Evolutionary conservation across 1,140 invertebrate genomes (phyloP).

Genomic region (Brachionus plicatilis): DNA sequence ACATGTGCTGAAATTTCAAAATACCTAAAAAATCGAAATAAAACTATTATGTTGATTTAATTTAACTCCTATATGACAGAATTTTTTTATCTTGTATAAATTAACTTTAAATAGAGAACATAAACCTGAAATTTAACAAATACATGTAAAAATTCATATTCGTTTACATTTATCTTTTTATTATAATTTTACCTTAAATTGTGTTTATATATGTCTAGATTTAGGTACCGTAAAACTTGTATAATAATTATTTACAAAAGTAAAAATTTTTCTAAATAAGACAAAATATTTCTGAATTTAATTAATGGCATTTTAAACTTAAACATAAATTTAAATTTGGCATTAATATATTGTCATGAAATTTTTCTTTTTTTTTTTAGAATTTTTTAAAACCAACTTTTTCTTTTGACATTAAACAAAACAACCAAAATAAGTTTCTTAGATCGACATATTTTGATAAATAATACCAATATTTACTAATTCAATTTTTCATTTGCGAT

Average conservation of each 20-base stretch:
- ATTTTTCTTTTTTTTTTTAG: too few relatives aligned
- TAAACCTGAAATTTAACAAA: neutral
- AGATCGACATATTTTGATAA: too few relatives aligned
- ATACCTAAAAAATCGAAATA: too few relatives aligned
- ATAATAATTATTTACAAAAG: neutral
- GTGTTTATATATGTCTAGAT: neutral
- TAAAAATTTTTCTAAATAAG: neutral
- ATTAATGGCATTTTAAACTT: neutral
- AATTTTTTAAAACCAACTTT: too few relatives aligned
- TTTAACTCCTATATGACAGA: too few relatives aligned
- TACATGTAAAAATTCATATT: neutral
- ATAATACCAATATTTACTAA: too few relatives aligned
- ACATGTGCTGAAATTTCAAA: too few relatives aligned
- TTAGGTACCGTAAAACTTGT: neutral
- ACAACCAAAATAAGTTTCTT: too few relatives aligned
- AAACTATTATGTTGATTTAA: too few relatives aligned
- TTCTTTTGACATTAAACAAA: too few relatives aligned
- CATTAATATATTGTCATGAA: too few relatives aligned
- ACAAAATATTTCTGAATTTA: neutral
- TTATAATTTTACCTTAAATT: neutral
- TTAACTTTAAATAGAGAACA: neutral
- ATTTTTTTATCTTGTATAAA: neutral
- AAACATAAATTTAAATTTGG: neutral
- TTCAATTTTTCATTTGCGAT: too few relatives aligned
- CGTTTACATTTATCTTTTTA: neutral